phyloP scores from a whole-genome alignment of 2,888 invertebrate genomes.

The Cheilosia impressa region DNA sequence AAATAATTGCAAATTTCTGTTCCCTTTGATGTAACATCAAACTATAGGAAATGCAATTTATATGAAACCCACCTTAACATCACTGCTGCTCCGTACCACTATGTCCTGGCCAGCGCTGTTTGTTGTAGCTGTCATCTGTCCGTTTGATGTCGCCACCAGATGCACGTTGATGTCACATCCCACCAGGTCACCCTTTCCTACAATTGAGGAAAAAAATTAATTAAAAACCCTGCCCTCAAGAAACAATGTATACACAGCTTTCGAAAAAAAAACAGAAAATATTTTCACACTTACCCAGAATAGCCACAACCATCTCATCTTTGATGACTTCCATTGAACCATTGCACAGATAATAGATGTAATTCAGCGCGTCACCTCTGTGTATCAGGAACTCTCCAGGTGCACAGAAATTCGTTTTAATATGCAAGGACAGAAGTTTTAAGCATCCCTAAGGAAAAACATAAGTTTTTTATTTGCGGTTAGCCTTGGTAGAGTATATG shows the following conservation, averaged over 20 bases:
- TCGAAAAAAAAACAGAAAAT: neutral
- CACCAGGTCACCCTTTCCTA: slow-evolving; percentile 97
- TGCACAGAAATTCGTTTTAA: slow-evolving; percentile 97
- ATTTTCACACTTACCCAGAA: slow-evolving; percentile 90
- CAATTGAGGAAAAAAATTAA: slow-evolving; percentile 39
- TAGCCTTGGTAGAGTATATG: neutral
- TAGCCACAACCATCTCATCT: slow-evolving; percentile 98
- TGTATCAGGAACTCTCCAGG: slow-evolving; percentile 97
- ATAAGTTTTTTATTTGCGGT: neutral
- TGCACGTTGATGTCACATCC: slow-evolving; percentile 95
- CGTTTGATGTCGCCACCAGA: slow-evolving; percentile 88
- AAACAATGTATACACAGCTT: slow-evolving; percentile 7
- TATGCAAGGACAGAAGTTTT: slow-evolving; percentile 95
- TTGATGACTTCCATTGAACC: slow-evolving; percentile 99
- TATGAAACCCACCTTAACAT: slow-evolving; percentile 88
- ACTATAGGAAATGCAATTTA: neutral
- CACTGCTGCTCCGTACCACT: slow-evolving; percentile 96
- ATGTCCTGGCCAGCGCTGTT: slow-evolving; percentile 87
- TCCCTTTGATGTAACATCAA: neutral
- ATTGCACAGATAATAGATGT: slow-evolving; percentile 97
- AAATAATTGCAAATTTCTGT: too few relatives aligned
- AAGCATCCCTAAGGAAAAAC: slow-evolving; percentile 88
- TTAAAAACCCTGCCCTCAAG: slow-evolving; percentile 39
- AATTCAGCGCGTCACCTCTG: slow-evolving; percentile 96
- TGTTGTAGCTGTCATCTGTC: slow-evolving; percentile 86